Conservation (phyloP, 2,888 invertebrate genomes). For the Mimas tiliae region DNA sequence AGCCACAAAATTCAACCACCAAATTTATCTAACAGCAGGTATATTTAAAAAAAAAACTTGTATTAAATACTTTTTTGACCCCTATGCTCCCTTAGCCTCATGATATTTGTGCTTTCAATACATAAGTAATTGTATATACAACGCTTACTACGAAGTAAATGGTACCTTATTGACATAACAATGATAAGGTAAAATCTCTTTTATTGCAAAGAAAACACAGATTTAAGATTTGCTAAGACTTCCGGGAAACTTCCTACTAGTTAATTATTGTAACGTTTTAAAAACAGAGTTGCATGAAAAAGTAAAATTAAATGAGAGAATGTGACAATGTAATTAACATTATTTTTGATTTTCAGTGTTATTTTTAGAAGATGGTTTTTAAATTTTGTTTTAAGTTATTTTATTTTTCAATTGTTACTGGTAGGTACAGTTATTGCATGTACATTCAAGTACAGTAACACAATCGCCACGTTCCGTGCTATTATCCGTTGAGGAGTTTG, state of each 20-base stretch:
- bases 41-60: conserved; percentile 23
- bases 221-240: conserved; percentile 49
- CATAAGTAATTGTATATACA: neutral
- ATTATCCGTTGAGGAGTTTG: too few species aligned
- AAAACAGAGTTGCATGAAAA: neutral
- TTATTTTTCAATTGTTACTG: too few species aligned
- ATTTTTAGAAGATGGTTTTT: too few species aligned
- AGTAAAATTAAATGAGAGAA: neutral
- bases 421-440: too few species aligned
- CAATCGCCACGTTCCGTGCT: too few species aligned
- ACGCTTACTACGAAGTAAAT: neutral
- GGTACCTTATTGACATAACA: conserved; percentile 45
- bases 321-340: neutral
- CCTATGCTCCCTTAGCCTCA: too few species aligned
- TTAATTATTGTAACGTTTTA: neutral
- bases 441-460: too few species aligned
- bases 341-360: too few species aligned
- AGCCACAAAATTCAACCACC: conserved; percentile 76
- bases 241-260: conserved; percentile 37
- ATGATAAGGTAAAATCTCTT: conserved; percentile 45
- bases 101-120: too few species aligned
- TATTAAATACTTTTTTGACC: too few species aligned
- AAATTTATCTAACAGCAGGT: conserved; percentile 70
- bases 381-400: too few species aligned
- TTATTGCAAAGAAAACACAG: conserved; percentile 42